Evolutionary conservation across 2,797 vertebrate genomes (phyloP), one percentile per base, ranked within the genome.

Genomic region (Artibeus jamaicensis): DNA sequence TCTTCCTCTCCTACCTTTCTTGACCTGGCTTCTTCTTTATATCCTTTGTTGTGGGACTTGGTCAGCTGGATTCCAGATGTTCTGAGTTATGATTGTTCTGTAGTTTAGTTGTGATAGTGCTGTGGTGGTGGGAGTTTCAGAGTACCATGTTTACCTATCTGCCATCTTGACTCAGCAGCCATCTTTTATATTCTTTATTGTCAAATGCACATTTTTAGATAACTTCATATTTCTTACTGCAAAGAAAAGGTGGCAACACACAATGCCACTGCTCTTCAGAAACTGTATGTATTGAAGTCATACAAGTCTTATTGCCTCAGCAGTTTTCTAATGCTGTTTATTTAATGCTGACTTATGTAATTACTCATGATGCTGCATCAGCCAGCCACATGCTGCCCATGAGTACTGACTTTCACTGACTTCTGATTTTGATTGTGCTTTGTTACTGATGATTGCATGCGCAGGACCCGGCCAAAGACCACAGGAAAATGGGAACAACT

Each of bases 341-440:
- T 34, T 34, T 53, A 24, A 18, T 1, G 37, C n/a, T 22, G 73
- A 37, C 15, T 26, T 21, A 7, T 22, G 2, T 2, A 6, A 0
- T 9, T 1, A 0, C 48, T 85, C 26, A 3, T 0, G 0, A 53
- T 70, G 50, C 67, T 7, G 39, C 14, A 3, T 12, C 34, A 18
- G 10, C 21, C 34, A 22, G 14, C 21, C 48, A 2, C 19, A 3
- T 2, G 34, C 37, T 14, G 62, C 62, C 21, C 3, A 0, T 0
- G 18, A 55, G 37, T 1, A 10, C 44, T 34, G 62, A 50, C 39
- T 18, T 18, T 50, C 67, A 6, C 3, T 3, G n/a, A 67, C 65
- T 44, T 37, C 18, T 1, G 4, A 37, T 22, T 14, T 15, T 42
- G 15, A 9, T 14, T 48, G 50, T 50, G n/a, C 29, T 92, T 78